Evolutionary conservation across 2,797 vertebrate species (phyloP), one percentile per base, ranked within the genome.

Genomic region (Echiichthys vipera): DNA sequence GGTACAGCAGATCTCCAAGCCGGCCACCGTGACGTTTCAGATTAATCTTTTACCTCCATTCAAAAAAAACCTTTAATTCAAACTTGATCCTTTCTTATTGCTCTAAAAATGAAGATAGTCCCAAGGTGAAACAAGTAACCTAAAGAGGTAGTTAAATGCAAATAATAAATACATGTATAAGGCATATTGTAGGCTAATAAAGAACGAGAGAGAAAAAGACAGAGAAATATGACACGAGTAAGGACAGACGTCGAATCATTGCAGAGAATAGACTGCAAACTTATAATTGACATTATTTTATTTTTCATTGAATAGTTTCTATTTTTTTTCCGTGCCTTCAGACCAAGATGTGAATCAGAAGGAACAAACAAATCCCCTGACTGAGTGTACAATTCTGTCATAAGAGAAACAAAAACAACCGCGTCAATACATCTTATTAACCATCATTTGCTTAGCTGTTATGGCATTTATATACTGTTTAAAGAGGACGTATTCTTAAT

Each of bases 301-400:
- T 93, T 94, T 90, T 92, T 91, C 87, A 92, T 93, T 93, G 84
- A 94, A 94, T 92, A 93, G 71, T 90, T 93, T 92, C 90, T 91
- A 93, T 74, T 87, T 84, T 86, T 88, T 84, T 79, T 27, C 80
- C 80, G 88, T 94, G 91, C 91, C 92, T 90, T 93, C 89, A 93
- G 93, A 92, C 90, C 92, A 92, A 90, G 86, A 86, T 86, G 89
- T 92, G 90, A 94, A 92, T 93, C 91, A 93, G 90, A 93, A 92
- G 91, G 86, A 93, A 92, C 84, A 92, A 92, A 93, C 86, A 91
- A 89, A 91, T 89, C 89, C 92, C 92, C 90, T 90, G 91, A 92
- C 86, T 89, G 87, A 84, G 86, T 91, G 90, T 90, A 92, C 89
- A 93, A 72, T 92, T 94, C 86, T 90, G 87, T 92, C 91, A 87